Percentiles rank a stretch among this genome's conserved stretches.
Conservation (phyloP, 2,113 vertebrate species). For the Cygnus atratus region DNA sequence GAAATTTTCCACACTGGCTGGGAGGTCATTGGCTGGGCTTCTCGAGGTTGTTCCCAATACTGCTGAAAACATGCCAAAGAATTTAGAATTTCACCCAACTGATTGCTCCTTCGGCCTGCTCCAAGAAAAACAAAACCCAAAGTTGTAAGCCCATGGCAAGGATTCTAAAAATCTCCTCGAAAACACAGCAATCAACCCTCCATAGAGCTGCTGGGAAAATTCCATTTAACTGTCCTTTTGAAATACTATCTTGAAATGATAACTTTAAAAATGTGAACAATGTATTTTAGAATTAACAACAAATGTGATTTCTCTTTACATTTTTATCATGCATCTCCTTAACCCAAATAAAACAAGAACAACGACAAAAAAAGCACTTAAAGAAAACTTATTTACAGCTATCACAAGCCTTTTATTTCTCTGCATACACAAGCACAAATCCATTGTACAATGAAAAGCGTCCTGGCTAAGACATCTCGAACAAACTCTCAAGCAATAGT, state of each 20-base stretch:
- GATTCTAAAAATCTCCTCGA: background rate
- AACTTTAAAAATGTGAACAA: background rate
- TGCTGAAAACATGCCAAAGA: background rate
- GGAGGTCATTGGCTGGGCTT: background rate
- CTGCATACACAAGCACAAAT: background rate
- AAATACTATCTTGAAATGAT: background rate
- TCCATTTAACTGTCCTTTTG: background rate
- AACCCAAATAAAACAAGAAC: background rate
- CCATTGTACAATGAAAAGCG: background rate
- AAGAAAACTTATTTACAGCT: background rate
- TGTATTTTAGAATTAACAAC: background rate
- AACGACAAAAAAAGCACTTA: background rate
- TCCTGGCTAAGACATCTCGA: background rate
- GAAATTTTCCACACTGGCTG: background rate
- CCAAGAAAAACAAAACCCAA: background rate
- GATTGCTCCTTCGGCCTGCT: background rate
- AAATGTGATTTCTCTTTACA: accelerated
- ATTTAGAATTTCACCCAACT: background rate
- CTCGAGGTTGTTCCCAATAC: background rate
- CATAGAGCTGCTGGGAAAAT: background rate
- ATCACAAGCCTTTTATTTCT: background rate
- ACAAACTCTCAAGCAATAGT: background rate
- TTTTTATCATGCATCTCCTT: background rate
- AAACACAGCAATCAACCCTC: background rate
- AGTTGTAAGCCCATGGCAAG: background rate